These are phyloP conservation scores for Heliconius aoede DNA, from an alignment of 2,888 invertebrate genomes.

Conservation along the genomic window DNA sequence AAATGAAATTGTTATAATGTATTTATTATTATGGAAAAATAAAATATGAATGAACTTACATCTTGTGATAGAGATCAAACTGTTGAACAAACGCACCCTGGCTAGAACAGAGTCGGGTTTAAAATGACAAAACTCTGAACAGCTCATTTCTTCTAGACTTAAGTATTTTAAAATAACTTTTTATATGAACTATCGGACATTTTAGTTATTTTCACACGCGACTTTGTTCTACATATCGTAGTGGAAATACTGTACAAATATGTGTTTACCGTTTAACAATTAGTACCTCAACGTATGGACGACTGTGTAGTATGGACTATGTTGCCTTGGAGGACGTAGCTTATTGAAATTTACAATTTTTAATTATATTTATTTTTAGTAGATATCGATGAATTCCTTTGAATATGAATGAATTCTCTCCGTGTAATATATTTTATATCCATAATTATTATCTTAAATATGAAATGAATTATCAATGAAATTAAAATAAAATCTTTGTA, in stretches of 20 bases:
- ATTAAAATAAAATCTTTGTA: neutral
- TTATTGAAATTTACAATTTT: conserved; percentile 49
- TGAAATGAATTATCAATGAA: neutral
- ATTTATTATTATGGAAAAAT: neutral
- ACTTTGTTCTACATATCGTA: conserved; percentile 34
- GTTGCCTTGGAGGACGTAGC: conserved; percentile 47
- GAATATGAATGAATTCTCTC: neutral
- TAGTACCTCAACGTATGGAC: conserved; percentile 58
- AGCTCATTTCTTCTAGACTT: neutral
- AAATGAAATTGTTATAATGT: conserved; percentile 2
- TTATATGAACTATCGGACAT: neutral
- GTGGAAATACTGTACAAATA: conserved; percentile 61
- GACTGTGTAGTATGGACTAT: conserved; percentile 50
- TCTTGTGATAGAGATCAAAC: neutral
- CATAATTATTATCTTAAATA: neutral
- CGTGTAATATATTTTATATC: neutral
- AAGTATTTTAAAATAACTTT: conserved; percentile 6
- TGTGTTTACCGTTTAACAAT: conserved; percentile 57
- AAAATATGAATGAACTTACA: neutral
- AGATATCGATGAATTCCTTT: conserved; percentile 38
- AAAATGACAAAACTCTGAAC: neutral
- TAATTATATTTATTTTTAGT: conserved; percentile 43
- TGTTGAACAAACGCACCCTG: conserved; percentile 12
- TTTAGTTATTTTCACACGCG: conserved; percentile 4
- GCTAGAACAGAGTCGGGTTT: conserved; percentile 22